These are phyloP conservation scores for Portevinia maculata DNA, from an alignment of 2,888 invertebrate genomes.

Conservation along the genomic window DNA sequence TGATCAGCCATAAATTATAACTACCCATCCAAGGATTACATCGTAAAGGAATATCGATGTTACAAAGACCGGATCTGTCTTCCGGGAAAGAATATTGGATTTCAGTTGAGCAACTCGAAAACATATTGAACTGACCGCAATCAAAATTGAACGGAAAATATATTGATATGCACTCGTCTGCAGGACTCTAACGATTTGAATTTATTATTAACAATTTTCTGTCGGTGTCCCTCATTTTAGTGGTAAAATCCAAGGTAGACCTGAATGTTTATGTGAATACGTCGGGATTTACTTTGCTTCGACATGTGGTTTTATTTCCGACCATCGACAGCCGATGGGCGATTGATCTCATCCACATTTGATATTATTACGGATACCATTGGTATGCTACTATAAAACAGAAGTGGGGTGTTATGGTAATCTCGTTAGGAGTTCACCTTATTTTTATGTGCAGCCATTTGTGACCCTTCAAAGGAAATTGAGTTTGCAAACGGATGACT, in stretches of 20 bases:
- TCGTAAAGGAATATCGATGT: slow-evolving; percentile 37
- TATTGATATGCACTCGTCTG: slow-evolving; percentile 73
- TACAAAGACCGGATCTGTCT: slow-evolving; percentile 44
- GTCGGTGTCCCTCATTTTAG: slow-evolving; percentile 10
- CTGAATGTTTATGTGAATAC: slow-evolving; percentile 56
- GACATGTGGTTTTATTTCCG: slow-evolving; percentile 61
- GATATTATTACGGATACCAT: slow-evolving; percentile 30
- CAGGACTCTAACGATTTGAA: slow-evolving; percentile 67
- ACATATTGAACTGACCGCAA: slow-evolving; percentile 74
- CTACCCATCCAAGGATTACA: slow-evolving; percentile 42
- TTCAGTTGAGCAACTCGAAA: slow-evolving; percentile 67
- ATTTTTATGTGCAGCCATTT: slow-evolving; percentile 66
- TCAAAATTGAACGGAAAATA: slow-evolving; percentile 72
- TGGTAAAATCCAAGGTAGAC: slow-evolving; percentile 49
- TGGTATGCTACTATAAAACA: slow-evolving; percentile 7
- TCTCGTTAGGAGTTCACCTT: slow-evolving; percentile 61
- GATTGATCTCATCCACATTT: slow-evolving; percentile 51
- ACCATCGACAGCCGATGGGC: slow-evolving; percentile 41
- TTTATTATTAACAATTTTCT: slow-evolving; percentile 68
- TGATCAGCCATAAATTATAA: slow-evolving; percentile 67
- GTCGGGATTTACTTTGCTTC: slow-evolving; percentile 38
- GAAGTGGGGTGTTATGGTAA: slow-evolving; percentile 46
- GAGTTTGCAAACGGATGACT: slow-evolving; percentile 52
- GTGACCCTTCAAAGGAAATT: slow-evolving; percentile 64
- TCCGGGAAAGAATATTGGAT: slow-evolving; percentile 64